These are phyloP conservation scores for Plumapathes pennacea DNA, from an alignment of 92 coral and sea anemone genomes.

Conservation along the genomic window DNA sequence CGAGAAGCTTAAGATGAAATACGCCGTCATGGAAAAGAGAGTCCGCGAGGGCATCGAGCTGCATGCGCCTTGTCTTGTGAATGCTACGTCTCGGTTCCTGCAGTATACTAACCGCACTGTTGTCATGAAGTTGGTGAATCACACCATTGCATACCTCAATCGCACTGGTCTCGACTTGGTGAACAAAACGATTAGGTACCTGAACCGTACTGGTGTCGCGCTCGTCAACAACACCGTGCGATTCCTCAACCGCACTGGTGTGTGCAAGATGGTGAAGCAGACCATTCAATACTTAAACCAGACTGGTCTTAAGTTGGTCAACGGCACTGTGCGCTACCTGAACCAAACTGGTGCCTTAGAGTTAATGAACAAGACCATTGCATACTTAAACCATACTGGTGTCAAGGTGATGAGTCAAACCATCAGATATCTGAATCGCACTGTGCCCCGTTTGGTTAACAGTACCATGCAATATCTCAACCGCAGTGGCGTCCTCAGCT, in stretches of 20 bases:
- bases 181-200: conserved; percentile 58
- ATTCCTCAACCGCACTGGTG: conserved; percentile 11
- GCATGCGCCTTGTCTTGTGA: conserved; percentile 24
- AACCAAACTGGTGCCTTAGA: no score
- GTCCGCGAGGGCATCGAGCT: conserved; percentile 32
- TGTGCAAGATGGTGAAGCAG: conserved; percentile 48
- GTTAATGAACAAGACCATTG: conserved; percentile 37
- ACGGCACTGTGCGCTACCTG: no score
- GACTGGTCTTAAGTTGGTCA: no score
- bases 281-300: conserved; percentile 35
- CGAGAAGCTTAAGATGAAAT: no score
- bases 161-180: conserved; percentile 40
- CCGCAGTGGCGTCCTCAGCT: neutral
- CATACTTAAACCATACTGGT: conserved; percentile 18
- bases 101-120: conserved; percentile 21
- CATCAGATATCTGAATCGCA: no score
- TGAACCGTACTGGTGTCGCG: conserved; percentile 1
- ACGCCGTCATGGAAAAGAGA: conserved; percentile 32
- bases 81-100: conserved; percentile 21
- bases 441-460: conserved; percentile 30
- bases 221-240: conserved; percentile 62
- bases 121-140: conserved; percentile 1
- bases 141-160: neutral
- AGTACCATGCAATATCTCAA: conserved; percentile 37
- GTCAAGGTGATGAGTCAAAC: no score